Evolutionary conservation across 2,888 invertebrate species (phyloP).

Genomic region (Eupithecia exiguata): DNA sequence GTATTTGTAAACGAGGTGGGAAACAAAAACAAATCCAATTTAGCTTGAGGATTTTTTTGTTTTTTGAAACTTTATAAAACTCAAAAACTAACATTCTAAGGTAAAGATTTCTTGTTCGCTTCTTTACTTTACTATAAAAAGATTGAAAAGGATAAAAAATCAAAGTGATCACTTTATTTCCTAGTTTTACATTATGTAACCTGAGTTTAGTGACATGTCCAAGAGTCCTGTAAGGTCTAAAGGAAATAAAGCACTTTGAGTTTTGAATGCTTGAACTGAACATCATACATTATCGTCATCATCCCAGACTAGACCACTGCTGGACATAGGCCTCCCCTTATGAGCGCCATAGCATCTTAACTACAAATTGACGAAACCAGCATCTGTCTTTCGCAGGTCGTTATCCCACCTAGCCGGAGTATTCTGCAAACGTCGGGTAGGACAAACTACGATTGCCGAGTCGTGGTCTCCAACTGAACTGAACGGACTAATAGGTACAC

Average conservation of each 20-base stretch:
- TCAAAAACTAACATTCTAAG: too few species aligned
- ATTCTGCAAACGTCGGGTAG: too few species aligned
- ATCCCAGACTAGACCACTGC: neutral
- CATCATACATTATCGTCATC: neutral
- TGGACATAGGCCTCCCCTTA: neutral
- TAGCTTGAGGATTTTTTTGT: neutral
- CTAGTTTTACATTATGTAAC: too few species aligned
- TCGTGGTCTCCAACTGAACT: neutral
- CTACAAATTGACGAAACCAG: neutral
- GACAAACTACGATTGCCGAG: neutral
- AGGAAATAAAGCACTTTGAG: too few species aligned
- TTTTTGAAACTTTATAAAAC: too few species aligned
- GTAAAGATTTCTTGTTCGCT: too few species aligned
- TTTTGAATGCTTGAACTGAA: too few species aligned
- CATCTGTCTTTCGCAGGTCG: neutral
- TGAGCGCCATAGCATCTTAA: neutral
- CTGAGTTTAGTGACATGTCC: too few species aligned
- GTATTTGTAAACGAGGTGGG: neutral
- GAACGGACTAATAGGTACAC: neutral
- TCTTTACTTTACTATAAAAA: too few species aligned
- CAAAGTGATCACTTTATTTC: too few species aligned
- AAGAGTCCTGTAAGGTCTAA: too few species aligned
- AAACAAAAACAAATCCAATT: neutral
- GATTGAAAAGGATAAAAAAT: too few species aligned
- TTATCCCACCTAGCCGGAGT: neutral